Conservation (phyloP, 2,888 invertebrate genomes). For the Drosophila stalkeri region DNA sequence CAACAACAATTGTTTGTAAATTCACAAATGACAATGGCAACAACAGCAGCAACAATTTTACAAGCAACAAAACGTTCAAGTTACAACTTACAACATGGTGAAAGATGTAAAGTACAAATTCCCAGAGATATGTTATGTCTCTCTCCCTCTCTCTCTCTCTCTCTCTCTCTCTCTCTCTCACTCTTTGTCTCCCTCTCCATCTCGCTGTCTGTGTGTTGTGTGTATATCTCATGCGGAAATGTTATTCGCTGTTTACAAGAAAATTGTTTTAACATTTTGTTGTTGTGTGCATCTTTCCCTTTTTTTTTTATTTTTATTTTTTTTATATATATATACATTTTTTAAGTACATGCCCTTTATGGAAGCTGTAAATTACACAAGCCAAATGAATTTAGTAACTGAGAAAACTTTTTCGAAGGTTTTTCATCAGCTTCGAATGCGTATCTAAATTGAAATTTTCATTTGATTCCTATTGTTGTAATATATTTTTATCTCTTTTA, state of each 20-base stretch:
- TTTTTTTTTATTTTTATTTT: background rate
- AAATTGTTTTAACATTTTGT: constrained; percentile 62
- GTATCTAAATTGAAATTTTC: background rate
- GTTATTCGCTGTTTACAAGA: constrained; percentile 60
- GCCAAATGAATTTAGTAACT: background rate
- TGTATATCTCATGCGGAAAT: constrained; percentile 54
- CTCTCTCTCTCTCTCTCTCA: background rate
- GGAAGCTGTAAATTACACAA: constrained; percentile 15
- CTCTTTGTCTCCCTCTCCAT: background rate
- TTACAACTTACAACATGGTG: constrained; percentile 45
- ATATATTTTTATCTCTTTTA: too few species aligned
- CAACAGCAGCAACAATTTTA: constrained; percentile 6
- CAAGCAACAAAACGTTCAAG: constrained; percentile 25
- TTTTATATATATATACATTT: background rate
- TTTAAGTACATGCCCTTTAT: constrained; percentile 19
- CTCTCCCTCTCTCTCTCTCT: background rate
- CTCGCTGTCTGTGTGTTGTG: constrained; percentile 4
- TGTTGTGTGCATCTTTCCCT: constrained; percentile 30
- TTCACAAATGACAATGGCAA: constrained; percentile 26
- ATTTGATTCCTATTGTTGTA: background rate
- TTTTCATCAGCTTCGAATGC: background rate
- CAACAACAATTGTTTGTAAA: constrained; percentile 12
- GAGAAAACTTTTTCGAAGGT: background rate
- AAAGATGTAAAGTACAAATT: constrained; percentile 48
- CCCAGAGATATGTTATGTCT: constrained; percentile 46